Base-by-base conservation (phyloP, 2,113 vertebrate genomes). In the Ptilorrhoa leucosticta region DNA sequence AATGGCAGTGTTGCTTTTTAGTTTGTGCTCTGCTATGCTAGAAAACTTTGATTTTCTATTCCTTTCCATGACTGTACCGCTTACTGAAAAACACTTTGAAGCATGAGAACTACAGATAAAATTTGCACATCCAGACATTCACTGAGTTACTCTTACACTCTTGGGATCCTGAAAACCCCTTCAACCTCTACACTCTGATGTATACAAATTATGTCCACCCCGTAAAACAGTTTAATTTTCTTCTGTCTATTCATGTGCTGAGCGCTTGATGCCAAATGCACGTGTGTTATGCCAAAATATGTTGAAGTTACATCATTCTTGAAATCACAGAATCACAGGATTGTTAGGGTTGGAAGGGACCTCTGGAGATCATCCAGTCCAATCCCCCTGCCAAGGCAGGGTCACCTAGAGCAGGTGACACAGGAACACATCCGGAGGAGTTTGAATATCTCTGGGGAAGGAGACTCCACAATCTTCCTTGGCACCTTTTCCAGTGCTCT, bases 341-440 rank as follows among this genome's bases (percentile, higher is more conserved):
- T 33, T 51, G 9, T 60, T 77, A 37, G 26, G 22, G 11, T 23
- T 51, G 27, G 7, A 68, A 60, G 53, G 53, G 22, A 45, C 33
- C 0, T 11, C 45, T 68, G 37, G 37, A 44, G 14, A 39, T 19
- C 45, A 39, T 39, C 33, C 22, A 39, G 39, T 69, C 18, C 9
- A 28, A 23, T 4, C 9, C 16, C 8, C 1, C 39, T 39, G 22
- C 33, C 63, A 60, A 60, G 39, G 28, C 54, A 60, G 39, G 53
- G 27, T 60, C 33, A 39, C 35, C 4, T 33, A 20, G 18, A 44
- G 39, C 37, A 44, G 21, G 37, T 44, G 63, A 44, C 27, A 44
- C 7, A 33, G 63, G 39, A 23, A 37, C 0, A 6, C 7, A 0
- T 31, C 22, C 0, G 31, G 17, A 2, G 1, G 7, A 6, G 10